phyloP scores from a whole-genome alignment of 2,113 vertebrate genomes.

The Chrysemys picta region DNA sequence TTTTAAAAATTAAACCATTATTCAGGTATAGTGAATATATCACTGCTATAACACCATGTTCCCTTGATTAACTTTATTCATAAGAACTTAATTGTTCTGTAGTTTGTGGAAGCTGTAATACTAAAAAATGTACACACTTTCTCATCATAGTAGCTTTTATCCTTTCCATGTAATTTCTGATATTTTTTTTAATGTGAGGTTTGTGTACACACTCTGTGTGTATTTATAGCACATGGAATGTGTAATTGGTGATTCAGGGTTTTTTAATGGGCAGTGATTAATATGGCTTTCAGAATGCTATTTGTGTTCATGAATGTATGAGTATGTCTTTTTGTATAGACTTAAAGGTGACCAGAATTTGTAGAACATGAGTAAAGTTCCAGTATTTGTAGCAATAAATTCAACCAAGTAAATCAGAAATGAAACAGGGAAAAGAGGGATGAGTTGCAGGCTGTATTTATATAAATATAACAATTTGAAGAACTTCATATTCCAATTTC shows the following conservation, averaged over 20 bases:
- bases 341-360: conserved; percentile 30
- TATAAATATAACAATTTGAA: too few relatives aligned
- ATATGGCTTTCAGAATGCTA: background rate
- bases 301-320: background rate
- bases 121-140: background rate
- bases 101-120: background rate
- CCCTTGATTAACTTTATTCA: background rate
- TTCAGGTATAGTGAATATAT: background rate
- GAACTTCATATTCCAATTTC: too few relatives aligned
- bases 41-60: background rate
- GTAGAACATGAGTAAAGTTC: conserved; percentile 6
- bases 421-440: too few relatives aligned
- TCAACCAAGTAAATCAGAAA: conserved; percentile 24
- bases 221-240: background rate
- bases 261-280: background rate
- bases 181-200: background rate
- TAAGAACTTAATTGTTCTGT: background rate
- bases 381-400: background rate
- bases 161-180: background rate
- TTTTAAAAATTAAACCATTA: background rate
- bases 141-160: background rate
- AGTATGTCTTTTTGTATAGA: background rate
- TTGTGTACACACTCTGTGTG: background rate
- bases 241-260: background rate
- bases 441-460: too few relatives aligned